Evolutionary conservation across 2,888 invertebrate species (phyloP), one percentile per base, ranked within the genome.

Genomic region (Torymus texanus): DNA sequence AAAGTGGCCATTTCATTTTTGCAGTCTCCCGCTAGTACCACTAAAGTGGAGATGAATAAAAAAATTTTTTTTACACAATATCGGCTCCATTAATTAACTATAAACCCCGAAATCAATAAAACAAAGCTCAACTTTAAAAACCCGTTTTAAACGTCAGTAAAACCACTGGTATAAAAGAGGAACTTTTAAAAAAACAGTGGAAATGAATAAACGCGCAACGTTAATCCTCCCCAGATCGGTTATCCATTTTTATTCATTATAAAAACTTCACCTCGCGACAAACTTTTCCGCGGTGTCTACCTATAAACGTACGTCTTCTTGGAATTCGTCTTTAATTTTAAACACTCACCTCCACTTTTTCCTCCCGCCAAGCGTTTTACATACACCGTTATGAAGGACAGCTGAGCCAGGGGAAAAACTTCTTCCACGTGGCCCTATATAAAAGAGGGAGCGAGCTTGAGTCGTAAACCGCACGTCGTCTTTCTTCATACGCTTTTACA

Each of bases 311-410:
- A 3, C 63, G 41, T n/a, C n/a, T 11, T 4, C 50, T 12, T 50
- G 18, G 18, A 18, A 70, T 59, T 21, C 50, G 70, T 59, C 59
- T 59, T 70, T 56, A 70, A 70, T 70, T 59, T 70, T 59, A 59
- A 70, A 59, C 4, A 41, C 59, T 59, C 50, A 29, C 3, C 29
- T 13, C 14, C 61, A 3, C 21, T 11, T 29, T 3, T 21, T 0
- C 41, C 16, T 13, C 53, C 21, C 2, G 2, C 51, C 10, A 16
- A 24, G n/a, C 2, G 58, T 63, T 29, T 29, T 29, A 29, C 29
- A 29, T 29, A 3, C 29, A 29, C 29, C 29, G 4, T 29, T 29
- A 29, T 29, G 29, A 29, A 29, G 29, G 50, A 58, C 29, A 21
- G 56, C 58, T 14, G 41, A 53, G 29, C 68, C 18, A 1, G 62